phyloP scores from a whole-genome alignment of 2,113 vertebrate species.

The Calypte anna region DNA sequence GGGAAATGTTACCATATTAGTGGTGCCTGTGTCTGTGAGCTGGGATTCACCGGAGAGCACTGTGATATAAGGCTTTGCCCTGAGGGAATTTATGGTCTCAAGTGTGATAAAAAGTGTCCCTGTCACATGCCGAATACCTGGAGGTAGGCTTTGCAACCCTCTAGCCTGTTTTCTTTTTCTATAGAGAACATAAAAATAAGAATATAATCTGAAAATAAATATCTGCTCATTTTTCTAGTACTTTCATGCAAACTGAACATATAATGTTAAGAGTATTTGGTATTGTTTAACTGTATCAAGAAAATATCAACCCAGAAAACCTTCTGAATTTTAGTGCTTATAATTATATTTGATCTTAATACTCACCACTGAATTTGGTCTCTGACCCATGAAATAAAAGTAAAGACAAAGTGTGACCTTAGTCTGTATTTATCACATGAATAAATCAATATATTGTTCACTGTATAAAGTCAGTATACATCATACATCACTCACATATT shows the following conservation, averaged over 20 bases:
- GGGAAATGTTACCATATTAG: conserved; percentile 90
- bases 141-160: conserved; percentile 77
- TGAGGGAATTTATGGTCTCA: conserved; percentile 86
- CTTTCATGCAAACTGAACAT: not conserved
- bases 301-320: not conserved
- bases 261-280: not conserved
- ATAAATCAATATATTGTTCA: not conserved
- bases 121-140: conserved; percentile 85
- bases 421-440: not conserved
- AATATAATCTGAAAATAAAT: not conserved
- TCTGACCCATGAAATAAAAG: not conserved
- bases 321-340: not conserved
- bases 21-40: conserved; percentile 89
- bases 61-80: conserved; percentile 89
- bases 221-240: not conserved
- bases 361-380: not conserved
- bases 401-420: not conserved
- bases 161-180: not conserved
- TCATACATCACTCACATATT: not conserved
- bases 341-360: not conserved
- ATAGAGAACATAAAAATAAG: fast-evolving
- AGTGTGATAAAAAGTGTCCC: conserved; percentile 88
- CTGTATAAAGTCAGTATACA: not conserved
- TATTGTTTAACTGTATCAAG: not conserved
- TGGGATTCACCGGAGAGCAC: conserved; percentile 86